Percentiles rank a stretch among this genome's conserved stretches.
Conservation (phyloP, 2,113 vertebrate genomes). For the Rhipidura dahli region DNA sequence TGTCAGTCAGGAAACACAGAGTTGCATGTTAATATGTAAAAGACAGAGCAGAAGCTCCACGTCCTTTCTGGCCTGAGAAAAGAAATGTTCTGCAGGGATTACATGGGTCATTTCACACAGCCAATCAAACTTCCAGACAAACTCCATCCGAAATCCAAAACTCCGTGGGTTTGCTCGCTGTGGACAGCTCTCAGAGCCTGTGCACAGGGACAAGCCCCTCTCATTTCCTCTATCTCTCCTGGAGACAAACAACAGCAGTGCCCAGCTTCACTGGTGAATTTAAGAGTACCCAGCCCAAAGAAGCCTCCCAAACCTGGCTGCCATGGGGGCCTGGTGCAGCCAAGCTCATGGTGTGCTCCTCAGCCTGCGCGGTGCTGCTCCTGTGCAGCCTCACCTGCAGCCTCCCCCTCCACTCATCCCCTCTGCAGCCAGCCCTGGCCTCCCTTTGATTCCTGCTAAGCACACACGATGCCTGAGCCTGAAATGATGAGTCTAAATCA, state of each 20-base stretch:
- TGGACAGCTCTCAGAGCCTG: background rate
- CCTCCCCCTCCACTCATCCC: background rate
- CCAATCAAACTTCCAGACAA: background rate
- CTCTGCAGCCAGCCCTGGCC: background rate
- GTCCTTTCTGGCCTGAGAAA: background rate
- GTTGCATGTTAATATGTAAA: background rate
- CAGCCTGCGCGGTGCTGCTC: background rate
- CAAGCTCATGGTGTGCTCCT: background rate
- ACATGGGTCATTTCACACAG: background rate
- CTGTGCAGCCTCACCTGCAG: background rate
- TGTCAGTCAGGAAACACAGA: background rate
- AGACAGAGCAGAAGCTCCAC: background rate
- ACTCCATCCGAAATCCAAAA: background rate
- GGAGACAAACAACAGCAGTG: background rate
- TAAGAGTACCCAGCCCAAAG: background rate
- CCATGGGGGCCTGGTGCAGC: background rate
- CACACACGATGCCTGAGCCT: fast-evolving
- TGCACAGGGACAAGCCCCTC: background rate
- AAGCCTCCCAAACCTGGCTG: background rate
- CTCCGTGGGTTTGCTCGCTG: background rate
- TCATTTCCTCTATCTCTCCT: background rate
- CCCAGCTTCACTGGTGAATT: background rate
- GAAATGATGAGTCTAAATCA: background rate
- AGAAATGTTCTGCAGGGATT: background rate
- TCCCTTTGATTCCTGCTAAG: background rate